Evolutionary conservation across 1,140 invertebrate genomes (phyloP).

Genomic region (Calliphora vicina): DNA sequence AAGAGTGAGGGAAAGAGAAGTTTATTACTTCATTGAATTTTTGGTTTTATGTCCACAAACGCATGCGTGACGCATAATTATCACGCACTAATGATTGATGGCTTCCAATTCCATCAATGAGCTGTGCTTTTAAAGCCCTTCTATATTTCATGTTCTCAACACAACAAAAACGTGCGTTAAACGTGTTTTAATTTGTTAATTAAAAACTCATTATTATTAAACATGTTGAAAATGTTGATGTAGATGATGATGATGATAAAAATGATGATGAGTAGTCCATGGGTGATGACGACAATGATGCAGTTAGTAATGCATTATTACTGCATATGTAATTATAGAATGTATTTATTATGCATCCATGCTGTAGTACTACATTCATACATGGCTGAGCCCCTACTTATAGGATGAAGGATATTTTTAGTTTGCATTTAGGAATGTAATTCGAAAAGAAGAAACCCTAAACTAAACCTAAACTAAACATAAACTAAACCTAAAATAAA

Average conservation of each 20-base stretch:
- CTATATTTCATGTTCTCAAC: neutral
- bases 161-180: neutral
- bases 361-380: no score
- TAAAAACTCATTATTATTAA: neutral
- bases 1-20: no score
- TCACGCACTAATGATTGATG: neutral
- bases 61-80: slow-evolving; percentile 12
- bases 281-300: neutral
- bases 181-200: slow-evolving; percentile 11
- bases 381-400: no score
- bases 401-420: no score
- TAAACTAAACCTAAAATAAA: no score
- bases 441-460: no score
- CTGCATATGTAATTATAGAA: neutral
- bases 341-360: neutral
- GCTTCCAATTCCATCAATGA: neutral
- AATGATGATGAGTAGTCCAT: no score
- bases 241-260: no score
- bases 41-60: neutral
- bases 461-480: no score
- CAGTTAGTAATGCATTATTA: neutral
- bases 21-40: no score
- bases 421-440: no score
- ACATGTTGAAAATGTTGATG: neutral
- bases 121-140: neutral